Base-by-base conservation (phyloP, 2,113 vertebrate genomes). In the Podilymbus podiceps region DNA sequence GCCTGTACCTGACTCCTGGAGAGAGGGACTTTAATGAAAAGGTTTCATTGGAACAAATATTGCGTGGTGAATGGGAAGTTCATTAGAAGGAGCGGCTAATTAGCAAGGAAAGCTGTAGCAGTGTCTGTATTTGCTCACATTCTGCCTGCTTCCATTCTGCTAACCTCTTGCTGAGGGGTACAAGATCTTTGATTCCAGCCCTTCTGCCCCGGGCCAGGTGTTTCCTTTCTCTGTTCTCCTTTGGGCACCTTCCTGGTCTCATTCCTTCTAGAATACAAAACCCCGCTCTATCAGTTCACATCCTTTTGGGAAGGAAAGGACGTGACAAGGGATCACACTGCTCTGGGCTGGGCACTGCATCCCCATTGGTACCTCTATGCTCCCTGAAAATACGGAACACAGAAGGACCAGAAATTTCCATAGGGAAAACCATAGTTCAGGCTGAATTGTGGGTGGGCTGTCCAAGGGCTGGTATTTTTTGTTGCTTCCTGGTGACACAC, bases 271-370 rank as follows among this genome's bases (percentile, higher is more conserved):
- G 11, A 21, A 27, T 5, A 15, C 28, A 28, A n/a, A 44, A 3
- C 59, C 78, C 17, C 4, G 2, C 38, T 23, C 3, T 28, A 8
- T 6, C 10, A 4, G 53, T n/a, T 40, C 55, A 11, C 1, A 1
- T 50, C 25, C 8, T 69, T 90, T 62, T 15, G 47, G 52, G 67
- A 66, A 40, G 50, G 67, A 14, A 73, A 20, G 56, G 67, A 47
- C 46, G 3, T 30, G 16, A 11, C 0, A 4, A 50, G 38, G 66
- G 23, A 13, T 55, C 13, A 4, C 55, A 6, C n/a, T 49, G 47
- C 75, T 53, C 30, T 1, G 16, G 24, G 5, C n/a, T 31, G 38
- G 85, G 55, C 15, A 52, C 3, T 3, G 12, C 18, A 15, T 50
- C 44, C 82, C 76, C 20, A 15, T 55, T 17, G 49, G 18, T 18